Base-by-base conservation (phyloP, 2,888 invertebrate genomes). In the Coremacera marginata region DNA sequence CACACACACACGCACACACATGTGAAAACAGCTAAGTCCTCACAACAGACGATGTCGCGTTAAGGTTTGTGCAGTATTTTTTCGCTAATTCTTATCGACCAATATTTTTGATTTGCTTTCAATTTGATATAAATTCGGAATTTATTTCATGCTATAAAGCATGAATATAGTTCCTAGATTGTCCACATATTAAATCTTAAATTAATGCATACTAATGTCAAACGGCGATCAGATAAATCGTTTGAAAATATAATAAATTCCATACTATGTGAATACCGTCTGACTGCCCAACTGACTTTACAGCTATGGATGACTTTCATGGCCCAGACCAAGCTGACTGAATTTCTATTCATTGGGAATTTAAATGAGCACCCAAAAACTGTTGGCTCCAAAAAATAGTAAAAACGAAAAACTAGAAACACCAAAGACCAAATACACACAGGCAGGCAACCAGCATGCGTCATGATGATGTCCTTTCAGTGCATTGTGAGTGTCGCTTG, bases 391-490 rank as follows among this genome's bases (percentile, higher is more conserved):
- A 14, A 22, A 49, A 37, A 67, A 11, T 22, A 22, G 34, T 44
- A 49, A 31, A 65, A 31, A 34, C 65, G 31, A 22, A 31, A 65
- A 34, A 31, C 9, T 16, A 55, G 8, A 25, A 57, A 57, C 27
- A 34, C 22, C 34, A 52, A 52, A 70, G 52, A 55, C 37, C 31
- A 37, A 65, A 22, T 55, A 34, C 37, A 34, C 49, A 27, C 73
- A 55, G 31, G 51, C 60, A 73, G 34, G 57, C 76, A 73, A 70
- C 55, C 72, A 55, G 75, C 70, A 62, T 75, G 71, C 70, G 57
- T 75, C 75, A 75, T 67, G 70, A 71, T 71, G 75, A 70, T 62
- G 67, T 75, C 75, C 75, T 75, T 75, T 74, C 57, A 65, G 70
- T 74, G 74, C 74, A 68, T 74, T 62, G 55, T 31, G 60, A 44